Conservation (phyloP, 2,797 vertebrate genomes). For the Cossypha polioptera region DNA sequence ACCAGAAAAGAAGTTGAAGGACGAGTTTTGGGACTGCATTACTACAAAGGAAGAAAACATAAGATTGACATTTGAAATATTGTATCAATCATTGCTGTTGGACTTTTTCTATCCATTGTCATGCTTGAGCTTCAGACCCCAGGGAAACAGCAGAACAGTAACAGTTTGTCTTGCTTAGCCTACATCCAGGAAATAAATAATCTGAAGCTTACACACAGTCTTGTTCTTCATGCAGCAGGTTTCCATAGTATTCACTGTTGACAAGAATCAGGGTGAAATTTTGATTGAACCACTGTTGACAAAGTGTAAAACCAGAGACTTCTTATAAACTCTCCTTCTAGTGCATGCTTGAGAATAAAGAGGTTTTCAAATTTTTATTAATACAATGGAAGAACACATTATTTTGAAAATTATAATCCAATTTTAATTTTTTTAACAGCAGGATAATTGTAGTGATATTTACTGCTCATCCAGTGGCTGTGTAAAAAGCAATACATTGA, state of each 20-base stretch:
- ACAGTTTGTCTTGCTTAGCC: background rate
- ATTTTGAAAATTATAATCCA: background rate
- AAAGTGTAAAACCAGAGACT: background rate
- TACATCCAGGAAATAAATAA: background rate
- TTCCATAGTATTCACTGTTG: background rate
- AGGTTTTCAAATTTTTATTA: background rate
- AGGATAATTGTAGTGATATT: background rate
- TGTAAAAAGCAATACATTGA: background rate
- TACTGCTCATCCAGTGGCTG: background rate
- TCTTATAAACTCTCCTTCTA: background rate
- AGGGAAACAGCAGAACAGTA: background rate
- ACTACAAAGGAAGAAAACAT: background rate
- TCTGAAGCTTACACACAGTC: fast-evolving
- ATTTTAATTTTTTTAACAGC: background rate
- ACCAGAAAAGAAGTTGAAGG: background rate
- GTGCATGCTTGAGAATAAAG: background rate
- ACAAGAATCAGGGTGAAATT: background rate
- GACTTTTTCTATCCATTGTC: background rate
- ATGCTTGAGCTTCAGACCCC: background rate
- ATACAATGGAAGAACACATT: background rate
- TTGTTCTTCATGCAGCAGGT: background rate
- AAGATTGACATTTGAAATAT: background rate
- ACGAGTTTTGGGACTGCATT: background rate
- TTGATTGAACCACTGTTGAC: background rate
- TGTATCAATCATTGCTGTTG: background rate